Evolutionary conservation across 1,140 invertebrate species (phyloP), one percentile per base, ranked within the genome.

Genomic region (Temnothorax nylanderi): DNA sequence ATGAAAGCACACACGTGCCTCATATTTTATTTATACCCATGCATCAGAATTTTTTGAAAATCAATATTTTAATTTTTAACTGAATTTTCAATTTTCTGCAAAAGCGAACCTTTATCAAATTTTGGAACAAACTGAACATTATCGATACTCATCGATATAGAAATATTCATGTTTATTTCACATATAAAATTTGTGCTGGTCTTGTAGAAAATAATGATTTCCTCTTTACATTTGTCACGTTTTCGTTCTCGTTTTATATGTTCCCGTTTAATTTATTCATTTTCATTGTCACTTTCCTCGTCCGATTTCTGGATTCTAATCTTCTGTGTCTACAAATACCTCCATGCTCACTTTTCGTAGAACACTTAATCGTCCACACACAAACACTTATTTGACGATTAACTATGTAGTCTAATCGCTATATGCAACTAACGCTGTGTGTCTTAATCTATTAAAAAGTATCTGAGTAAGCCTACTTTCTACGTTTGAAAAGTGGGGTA

Each of bases 401-500:
- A 81, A 80, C 77, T 71, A 81, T 51, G 34, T 56, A 71, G 47
- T 41, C 77, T 65, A 65, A 21, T 78, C 32, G 41, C 76, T 78
- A 78, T 78, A 78, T 21, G 76, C 51, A 49, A 49, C 62, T 80
- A 80, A 78, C 32, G 26, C n/a, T 26, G 11, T 78, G 60, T 69
- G n/a, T 67, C 64, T 71, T 44, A 72, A n/a, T 60, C 80, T 82
- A 47, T 74, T 16, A 74, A 58, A 69, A 69, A 26, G 49, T 60
- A 3, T 58, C 26, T 58, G 54, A 60, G 41, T 74, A 82, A 84
- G 44, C n/a, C 80, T 84, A 74, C 54, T 74, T 60, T 74, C 80
- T 84, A 84, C 54, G n/a, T 84, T 62, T 47, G 54, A 75, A 84
- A 84, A 84, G n/a, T 60, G 80, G 69, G 56, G 26, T 60, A 60